Conservation (phyloP, 2,113 vertebrate genomes). For the Hoplias malabaricus region DNA sequence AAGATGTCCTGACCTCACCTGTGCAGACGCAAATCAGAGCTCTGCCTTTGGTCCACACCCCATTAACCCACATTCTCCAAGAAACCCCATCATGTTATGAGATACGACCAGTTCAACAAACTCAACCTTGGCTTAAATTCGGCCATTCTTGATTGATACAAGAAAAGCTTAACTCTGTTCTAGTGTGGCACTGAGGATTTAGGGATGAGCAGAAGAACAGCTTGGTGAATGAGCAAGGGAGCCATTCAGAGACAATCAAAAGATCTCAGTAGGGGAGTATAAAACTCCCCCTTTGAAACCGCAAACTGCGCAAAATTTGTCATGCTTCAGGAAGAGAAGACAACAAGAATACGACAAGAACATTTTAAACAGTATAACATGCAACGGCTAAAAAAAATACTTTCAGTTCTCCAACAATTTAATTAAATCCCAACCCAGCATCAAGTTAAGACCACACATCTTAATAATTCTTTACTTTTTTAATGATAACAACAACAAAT, state of each 20-base stretch:
- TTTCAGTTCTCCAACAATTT: background rate
- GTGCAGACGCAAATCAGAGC: background rate
- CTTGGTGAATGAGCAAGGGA: background rate
- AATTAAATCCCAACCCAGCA: background rate
- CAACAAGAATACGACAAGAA: background rate
- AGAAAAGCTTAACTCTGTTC: background rate
- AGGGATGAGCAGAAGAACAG: slow-evolving; percentile 16
- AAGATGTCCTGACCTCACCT: background rate
- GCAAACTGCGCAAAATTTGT: background rate
- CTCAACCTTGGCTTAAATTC: background rate
- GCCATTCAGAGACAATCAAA: slow-evolving; percentile 35
- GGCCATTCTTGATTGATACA: background rate
- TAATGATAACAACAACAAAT: background rate
- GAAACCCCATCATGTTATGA: background rate
- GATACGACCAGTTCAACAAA: background rate
- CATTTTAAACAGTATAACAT: too few species aligned
- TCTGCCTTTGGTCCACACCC: background rate
- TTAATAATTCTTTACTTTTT: too few species aligned
- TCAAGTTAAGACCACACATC: background rate
- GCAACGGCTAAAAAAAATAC: too few species aligned
- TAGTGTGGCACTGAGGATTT: background rate
- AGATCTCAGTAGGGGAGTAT: background rate
- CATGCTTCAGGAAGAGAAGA: background rate
- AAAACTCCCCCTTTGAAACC: background rate
- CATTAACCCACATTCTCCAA: background rate